Percentiles rank a stretch among this genome's conserved stretches.
Evolutionary conservation across 2,888 invertebrate genomes (phyloP).

Genomic region (Pachydiplax longipennis): DNA sequence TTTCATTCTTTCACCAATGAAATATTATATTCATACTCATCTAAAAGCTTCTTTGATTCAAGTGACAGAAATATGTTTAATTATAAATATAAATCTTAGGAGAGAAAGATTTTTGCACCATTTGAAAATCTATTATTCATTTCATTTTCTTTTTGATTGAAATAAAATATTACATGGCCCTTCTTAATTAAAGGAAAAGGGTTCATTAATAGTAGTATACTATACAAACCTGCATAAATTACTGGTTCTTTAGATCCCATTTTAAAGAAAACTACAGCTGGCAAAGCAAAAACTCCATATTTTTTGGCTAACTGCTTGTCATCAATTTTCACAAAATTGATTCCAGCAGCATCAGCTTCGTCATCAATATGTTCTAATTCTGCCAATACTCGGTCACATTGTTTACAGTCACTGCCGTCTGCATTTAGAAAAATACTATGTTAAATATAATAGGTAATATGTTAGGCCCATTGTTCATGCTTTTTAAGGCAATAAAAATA

Average conservation of each 20-base stretch:
- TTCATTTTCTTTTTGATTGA: too few species aligned
- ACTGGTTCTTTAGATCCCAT: conserved; percentile 87
- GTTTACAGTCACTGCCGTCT: conserved; percentile 96
- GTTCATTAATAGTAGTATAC: background rate
- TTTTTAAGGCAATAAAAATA: too few species aligned
- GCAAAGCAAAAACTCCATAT: conserved; percentile 87
- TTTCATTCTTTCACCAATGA: too few species aligned
- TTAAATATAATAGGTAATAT: too few species aligned
- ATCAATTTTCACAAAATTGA: conserved; percentile 92
- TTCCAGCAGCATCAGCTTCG: conserved; percentile 88
- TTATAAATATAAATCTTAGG: too few species aligned
- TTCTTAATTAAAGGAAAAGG: too few species aligned
- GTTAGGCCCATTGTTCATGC: background rate
- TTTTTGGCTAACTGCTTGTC: conserved; percentile 87
- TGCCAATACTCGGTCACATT: conserved; percentile 84
- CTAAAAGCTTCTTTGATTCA: too few species aligned
- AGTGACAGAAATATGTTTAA: too few species aligned
- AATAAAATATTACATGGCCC: too few species aligned
- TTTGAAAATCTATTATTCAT: too few species aligned
- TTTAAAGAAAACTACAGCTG: conserved; percentile 90
- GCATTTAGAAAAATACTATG: conserved; percentile 59
- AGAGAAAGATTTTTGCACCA: too few species aligned
- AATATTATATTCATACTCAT: too few species aligned
- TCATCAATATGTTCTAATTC: conserved; percentile 94
- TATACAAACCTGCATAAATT: conserved; percentile 79